Evolutionary conservation across 2,797 vertebrate species (phyloP).

Genomic region (Acanthiza pusilla): DNA sequence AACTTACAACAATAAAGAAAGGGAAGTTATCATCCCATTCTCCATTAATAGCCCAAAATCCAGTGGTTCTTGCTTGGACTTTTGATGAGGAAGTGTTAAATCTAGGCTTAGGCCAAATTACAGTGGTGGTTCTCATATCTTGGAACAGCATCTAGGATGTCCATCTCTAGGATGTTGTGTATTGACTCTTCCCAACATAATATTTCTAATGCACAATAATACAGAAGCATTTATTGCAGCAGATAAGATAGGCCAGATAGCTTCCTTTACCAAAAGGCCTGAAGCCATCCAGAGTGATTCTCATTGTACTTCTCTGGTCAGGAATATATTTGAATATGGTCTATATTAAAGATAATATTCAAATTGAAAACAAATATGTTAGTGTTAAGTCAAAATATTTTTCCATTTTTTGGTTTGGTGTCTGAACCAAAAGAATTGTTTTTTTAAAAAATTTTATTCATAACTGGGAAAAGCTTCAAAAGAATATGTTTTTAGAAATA

Average conservation of each 20-base stretch:
- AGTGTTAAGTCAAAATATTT: not conserved
- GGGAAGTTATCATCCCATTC: not conserved
- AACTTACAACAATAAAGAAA: not conserved
- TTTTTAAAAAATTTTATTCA: not conserved
- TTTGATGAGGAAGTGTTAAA: not conserved
- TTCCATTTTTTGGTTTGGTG: not conserved
- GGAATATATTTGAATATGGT: not conserved
- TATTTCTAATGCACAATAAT: not conserved
- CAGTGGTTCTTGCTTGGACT: not conserved
- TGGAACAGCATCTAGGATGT: not conserved
- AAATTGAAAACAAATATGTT: not conserved
- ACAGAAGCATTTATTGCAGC: not conserved
- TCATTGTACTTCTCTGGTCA: not conserved
- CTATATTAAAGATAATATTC: not conserved
- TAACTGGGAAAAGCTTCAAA: not conserved
- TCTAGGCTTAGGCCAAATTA: not conserved
- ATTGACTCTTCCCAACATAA: not conserved
- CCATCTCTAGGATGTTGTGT: not conserved
- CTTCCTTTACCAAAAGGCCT: not conserved
- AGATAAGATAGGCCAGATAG: not conserved
- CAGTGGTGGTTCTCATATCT: not conserved
- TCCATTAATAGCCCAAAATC: not conserved
- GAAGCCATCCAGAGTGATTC: not conserved
- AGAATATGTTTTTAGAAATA: not conserved
- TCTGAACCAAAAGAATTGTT: not conserved